Evolutionary conservation across 2,113 vertebrate species (phyloP), one percentile per base, ranked within the genome.

Genomic region (Brachypodius melanocephalos): DNA sequence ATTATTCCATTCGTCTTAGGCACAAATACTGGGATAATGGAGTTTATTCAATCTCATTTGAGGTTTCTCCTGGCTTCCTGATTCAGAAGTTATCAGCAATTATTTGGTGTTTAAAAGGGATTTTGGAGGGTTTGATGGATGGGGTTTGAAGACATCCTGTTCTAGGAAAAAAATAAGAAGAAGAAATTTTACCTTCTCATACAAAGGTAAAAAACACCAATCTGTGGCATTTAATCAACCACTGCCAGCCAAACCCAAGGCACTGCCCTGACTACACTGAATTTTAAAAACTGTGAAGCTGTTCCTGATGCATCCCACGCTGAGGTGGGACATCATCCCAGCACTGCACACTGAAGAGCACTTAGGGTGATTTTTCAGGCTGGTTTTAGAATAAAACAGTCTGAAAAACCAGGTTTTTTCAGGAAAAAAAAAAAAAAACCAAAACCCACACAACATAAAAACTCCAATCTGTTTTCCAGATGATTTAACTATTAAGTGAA

Each of bases 91-190:
- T 24, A 54, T 31, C 34, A 63, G 24, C 74, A 90, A 52, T 16
- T 5, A 8, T 12, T 34, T 2, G 14, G 11, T n/a, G 20, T 31
- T 66, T 11, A 25, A 12, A 31, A 42, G 63, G 59, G 54, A 5
- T 48, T 84, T 86, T 51, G 32, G 76, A 77, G 76, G 54, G 61
- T 9, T n/a, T 1, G 1, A 0, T 0, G 4, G 4, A 14, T 5
- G 48, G 46, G 18, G 17, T 11, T 4, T 6, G 28, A 1, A 25
- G 31, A 19, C 12, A 24, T 19, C 17, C 0, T 2, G 1, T 9
- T 49, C 65, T 5, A 12, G 65, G 45, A 80, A 46, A 21, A 46
- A 49, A 49, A 25, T 25, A 25, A 5, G 48, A 49, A 25, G 48
- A 14, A 49, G 24, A 25, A 49, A 26, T 49, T 49, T 49, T 49